Conservation (phyloP, 2,113 vertebrate species). For the Grammatotria lemairii region DNA sequence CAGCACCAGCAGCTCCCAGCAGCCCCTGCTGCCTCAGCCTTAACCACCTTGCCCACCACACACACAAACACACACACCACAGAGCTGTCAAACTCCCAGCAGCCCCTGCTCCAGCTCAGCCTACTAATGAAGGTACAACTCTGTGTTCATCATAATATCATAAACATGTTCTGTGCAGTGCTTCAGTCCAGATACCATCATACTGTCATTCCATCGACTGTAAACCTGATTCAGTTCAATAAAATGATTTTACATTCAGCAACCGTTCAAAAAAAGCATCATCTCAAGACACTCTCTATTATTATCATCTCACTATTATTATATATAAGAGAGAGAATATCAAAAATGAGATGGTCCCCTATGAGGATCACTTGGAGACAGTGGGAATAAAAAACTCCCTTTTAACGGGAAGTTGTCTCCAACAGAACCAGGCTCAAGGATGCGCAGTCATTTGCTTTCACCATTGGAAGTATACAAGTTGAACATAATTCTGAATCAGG, state of each 20-base stretch:
- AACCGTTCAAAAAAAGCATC: background rate
- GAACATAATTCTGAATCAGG: background rate
- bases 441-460: background rate
- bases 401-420: background rate
- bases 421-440: background rate
- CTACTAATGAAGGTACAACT: slow-evolving; percentile 22
- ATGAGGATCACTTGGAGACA: background rate
- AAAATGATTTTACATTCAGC: background rate
- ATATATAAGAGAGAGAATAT: background rate
- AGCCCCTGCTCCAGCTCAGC: slow-evolving; percentile 20
- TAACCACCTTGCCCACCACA: slow-evolving; percentile 5
- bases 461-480: background rate
- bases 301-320: background rate
- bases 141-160: background rate
- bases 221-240: background rate
- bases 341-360: background rate
- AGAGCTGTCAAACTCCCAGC: background rate
- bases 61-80: background rate
- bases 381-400: background rate
- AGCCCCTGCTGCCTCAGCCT: slow-evolving; percentile 12
- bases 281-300: background rate
- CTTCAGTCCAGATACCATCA: background rate
- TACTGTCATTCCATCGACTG: background rate
- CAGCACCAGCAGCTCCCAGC: slow-evolving; percentile 43
- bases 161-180: background rate